Evolutionary conservation across 2,888 invertebrate species (phyloP).

Genomic region (Neocrepidodera transversa): DNA sequence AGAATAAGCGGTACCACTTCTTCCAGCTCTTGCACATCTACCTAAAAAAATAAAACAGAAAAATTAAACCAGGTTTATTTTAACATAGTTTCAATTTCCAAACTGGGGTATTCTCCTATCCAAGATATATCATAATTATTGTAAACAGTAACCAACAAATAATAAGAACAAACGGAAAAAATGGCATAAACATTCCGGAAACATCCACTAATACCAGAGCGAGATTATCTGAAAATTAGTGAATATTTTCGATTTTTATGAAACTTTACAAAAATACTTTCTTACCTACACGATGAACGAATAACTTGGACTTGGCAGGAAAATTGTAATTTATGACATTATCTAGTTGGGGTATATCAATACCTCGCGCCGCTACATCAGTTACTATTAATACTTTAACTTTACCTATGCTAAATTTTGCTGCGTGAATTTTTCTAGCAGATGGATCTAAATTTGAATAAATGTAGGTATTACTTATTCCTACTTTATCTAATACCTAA

Average conservation of each 20-base stretch:
- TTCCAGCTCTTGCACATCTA: slow-evolving; percentile 94
- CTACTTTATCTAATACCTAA: slow-evolving; percentile 75
- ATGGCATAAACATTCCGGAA: too few species aligned
- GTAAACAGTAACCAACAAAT: too few species aligned
- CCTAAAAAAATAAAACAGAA: slow-evolving; percentile 61
- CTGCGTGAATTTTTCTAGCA: slow-evolving; percentile 93
- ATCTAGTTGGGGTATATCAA: slow-evolving; percentile 95
- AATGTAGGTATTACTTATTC: slow-evolving; percentile 86
- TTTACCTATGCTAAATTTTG: slow-evolving; percentile 83
- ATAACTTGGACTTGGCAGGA: slow-evolving; percentile 95
- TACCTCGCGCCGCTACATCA: slow-evolving; percentile 96
- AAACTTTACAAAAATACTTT: too few species aligned
- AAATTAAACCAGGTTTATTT: too few species aligned
- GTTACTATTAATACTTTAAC: slow-evolving; percentile 91
- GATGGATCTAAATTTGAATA: slow-evolving; percentile 95
- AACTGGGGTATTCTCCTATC: too few species aligned
- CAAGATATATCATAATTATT: too few species aligned
- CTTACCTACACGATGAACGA: slow-evolving; percentile 97
- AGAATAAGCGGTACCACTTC: slow-evolving; percentile 90
- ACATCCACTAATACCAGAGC: too few species aligned
- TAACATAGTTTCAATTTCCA: too few species aligned
- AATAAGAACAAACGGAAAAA: too few species aligned
- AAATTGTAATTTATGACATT: slow-evolving; percentile 97
- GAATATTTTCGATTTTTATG: too few species aligned
- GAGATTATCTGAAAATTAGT: too few species aligned